Conservation (phyloP, 2,888 invertebrate species). For the Pammene aurita region DNA sequence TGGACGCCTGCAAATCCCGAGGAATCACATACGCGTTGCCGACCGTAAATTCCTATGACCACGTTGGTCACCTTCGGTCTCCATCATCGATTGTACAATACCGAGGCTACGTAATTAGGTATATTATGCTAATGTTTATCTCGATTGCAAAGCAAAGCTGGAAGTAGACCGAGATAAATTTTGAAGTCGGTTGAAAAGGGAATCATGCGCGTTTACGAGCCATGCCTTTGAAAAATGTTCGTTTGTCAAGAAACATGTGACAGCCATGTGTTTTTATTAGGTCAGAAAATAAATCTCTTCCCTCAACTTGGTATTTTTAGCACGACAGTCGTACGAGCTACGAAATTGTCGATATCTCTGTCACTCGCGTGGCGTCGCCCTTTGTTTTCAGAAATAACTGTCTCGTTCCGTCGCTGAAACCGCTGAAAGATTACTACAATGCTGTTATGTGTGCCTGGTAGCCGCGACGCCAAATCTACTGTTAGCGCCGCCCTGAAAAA, state of each 20-base stretch:
- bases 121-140: too few species aligned
- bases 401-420: constrained; percentile 43
- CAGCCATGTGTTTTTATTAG: constrained; percentile 1
- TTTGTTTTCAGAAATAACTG: constrained; percentile 48
- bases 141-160: too few species aligned
- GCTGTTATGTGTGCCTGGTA: constrained; percentile 63
- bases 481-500: constrained; percentile 65
- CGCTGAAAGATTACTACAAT: constrained; percentile 62
- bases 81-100: too few species aligned
- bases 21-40: too few species aligned
- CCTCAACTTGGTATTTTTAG: constrained; percentile 22
- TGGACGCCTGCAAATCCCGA: too few species aligned
- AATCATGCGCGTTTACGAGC: neutral
- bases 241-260: neutral
- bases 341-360: constrained; percentile 27
- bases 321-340: neutral
- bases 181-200: too few species aligned
- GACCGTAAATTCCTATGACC: too few species aligned
- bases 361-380: constrained; percentile 46
- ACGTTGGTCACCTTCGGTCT: too few species aligned
- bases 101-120: too few species aligned
- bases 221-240: neutral
- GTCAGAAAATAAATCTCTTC: neutral
- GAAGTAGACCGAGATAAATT: too few species aligned
- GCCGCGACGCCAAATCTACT: constrained; percentile 68